Conservation (phyloP, 2,113 vertebrate species). For the Arvicanthis niloticus region DNA sequence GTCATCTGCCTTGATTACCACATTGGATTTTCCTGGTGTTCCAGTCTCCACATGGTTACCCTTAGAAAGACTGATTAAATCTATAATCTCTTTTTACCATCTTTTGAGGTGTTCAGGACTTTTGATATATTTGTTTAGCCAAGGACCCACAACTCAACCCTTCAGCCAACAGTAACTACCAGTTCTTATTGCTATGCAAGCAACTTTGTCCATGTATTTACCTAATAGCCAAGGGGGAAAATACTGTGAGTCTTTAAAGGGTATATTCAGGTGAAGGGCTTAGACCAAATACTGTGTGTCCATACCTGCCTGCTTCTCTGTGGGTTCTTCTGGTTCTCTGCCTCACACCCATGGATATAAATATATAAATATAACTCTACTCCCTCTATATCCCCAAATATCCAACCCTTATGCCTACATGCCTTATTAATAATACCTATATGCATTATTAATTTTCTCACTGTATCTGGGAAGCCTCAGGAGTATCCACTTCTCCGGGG, state of each 20-base stretch:
- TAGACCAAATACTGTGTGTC: no score
- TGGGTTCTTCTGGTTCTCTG: neutral
- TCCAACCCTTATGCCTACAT: no score
- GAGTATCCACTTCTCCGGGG: no score
- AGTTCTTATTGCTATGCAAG: neutral
- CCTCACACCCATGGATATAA: neutral
- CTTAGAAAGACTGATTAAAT: no score
- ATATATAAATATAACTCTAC: neutral
- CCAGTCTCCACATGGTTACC: neutral
- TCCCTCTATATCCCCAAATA: no score
- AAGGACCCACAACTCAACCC: no score
- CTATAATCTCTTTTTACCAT: no score
- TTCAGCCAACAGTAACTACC: no score
- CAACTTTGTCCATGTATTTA: no score
- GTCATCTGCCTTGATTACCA: neutral
- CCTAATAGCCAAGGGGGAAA: neutral
- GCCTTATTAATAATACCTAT: accelerated
- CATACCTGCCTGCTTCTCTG: no score
- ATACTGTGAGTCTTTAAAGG: no score
- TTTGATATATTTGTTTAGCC: neutral
- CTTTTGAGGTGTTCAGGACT: neutral
- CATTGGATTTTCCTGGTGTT: neutral
- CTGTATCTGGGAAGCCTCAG: neutral
- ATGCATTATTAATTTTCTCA: neutral
- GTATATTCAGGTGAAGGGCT: neutral